phyloP scores from a whole-genome alignment of 2,797 vertebrate species.

The Anguilla obscura region DNA sequence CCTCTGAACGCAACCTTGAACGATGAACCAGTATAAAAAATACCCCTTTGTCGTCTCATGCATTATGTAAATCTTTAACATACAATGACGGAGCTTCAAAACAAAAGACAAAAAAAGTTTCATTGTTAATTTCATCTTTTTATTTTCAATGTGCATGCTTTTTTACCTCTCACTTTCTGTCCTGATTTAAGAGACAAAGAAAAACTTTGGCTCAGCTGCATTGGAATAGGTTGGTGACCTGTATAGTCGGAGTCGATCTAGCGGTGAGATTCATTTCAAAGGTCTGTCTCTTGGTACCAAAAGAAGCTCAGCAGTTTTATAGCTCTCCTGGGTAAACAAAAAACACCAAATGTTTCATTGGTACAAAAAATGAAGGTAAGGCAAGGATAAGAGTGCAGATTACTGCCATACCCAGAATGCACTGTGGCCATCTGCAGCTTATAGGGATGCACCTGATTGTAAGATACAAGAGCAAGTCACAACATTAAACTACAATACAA shows the following conservation, averaged over 20 bases:
- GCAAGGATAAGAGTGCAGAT: background rate
- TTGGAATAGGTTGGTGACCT: slow-evolving; percentile 8
- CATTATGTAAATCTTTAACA: slow-evolving; percentile 36
- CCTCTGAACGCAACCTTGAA: slow-evolving; percentile 48
- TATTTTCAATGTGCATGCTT: background rate
- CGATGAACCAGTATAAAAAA: slow-evolving; percentile 40
- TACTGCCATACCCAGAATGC: slow-evolving; percentile 2
- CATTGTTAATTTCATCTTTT: background rate
- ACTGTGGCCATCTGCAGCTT: background rate
- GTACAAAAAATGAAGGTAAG: slow-evolving; percentile 19
- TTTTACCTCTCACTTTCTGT: slow-evolving; percentile 7
- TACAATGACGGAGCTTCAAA: slow-evolving; percentile 28
- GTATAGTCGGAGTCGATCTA: background rate
- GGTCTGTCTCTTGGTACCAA: background rate
- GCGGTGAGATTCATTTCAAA: background rate
- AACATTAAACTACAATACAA: background rate
- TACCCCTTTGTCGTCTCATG: slow-evolving; percentile 40
- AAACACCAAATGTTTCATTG: slow-evolving; percentile 17
- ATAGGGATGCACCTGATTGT: background rate
- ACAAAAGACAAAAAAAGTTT: slow-evolving; percentile 16
- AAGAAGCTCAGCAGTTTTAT: background rate
- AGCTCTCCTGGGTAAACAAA: slow-evolving; percentile 18
- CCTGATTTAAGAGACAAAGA: background rate
- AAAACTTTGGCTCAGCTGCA: slow-evolving; percentile 9
- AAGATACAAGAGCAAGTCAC: background rate